phyloP scores from a whole-genome alignment of 2,797 vertebrate genomes.

The Pelodytes ibericus region DNA sequence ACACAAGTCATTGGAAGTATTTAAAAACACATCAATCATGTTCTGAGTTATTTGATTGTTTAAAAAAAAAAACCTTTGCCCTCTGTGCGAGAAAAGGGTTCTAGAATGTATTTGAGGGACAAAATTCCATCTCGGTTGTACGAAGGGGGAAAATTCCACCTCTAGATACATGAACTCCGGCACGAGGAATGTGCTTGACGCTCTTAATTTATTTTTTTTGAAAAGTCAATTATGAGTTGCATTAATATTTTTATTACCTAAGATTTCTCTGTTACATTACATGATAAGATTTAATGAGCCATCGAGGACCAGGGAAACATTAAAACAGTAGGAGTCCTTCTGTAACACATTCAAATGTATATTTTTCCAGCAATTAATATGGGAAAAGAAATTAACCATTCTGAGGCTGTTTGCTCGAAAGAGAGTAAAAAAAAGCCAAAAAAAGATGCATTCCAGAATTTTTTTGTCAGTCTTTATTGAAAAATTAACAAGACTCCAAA shows the following conservation, averaged over 20 bases:
- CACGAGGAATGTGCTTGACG: not conserved
- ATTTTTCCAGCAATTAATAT: conserved; percentile 21
- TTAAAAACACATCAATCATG: conserved; percentile 57
- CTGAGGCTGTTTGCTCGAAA: not conserved
- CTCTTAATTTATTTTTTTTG: conserved; percentile 9
- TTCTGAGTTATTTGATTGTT: conserved; percentile 33
- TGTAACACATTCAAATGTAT: conserved; percentile 22
- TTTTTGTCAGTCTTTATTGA: not conserved
- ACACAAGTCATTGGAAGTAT: conserved; percentile 48
- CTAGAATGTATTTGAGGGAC: conserved; percentile 22
- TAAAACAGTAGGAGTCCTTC: conserved; percentile 15
- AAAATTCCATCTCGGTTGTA: conserved; percentile 21
- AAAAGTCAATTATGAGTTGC: conserved; percentile 20
- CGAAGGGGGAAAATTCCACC: conserved; percentile 7
- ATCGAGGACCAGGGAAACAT: conserved; percentile 21
- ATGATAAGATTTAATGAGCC: conserved; percentile 38
- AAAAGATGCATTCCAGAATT: not conserved
- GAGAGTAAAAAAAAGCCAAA: no score
- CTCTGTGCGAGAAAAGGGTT: conserved; percentile 33
- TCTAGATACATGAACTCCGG: conserved; percentile 16
- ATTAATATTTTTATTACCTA: conserved; percentile 20
- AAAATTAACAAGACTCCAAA: not conserved
- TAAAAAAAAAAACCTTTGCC: conserved; percentile 48
- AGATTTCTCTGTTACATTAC: conserved; percentile 24
- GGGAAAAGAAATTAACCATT: conserved; percentile 13